Base-by-base conservation (phyloP, 2,797 vertebrate species). In the Helicolenus hilgendorfi region DNA sequence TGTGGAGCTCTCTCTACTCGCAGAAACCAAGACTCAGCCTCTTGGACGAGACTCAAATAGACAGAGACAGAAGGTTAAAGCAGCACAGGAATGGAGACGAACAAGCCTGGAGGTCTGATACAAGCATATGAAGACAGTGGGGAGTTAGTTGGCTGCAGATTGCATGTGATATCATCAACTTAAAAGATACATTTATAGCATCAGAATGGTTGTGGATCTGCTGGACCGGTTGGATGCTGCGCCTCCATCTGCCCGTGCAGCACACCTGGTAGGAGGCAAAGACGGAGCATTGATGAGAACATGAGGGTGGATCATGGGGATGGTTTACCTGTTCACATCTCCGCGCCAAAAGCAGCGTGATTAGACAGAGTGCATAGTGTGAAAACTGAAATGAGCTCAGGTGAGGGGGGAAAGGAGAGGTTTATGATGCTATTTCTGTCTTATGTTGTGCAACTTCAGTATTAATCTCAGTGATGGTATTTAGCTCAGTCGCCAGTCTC, bases 161-260 rank as follows among this genome's bases (percentile, higher is more conserved):
- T 7, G 70, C 14, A 3, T 11, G 27, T 71, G 77, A 85, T 59
- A 55, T 15, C 70, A 24, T 78, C 45, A 31, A 27, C 24, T 4
- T 20, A 81, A 2, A 15, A 79, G 56, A 18, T 53, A 68, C 87
- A 93, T 94, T 94, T 92, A 82, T 91, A 91, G 92, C 79, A 72
- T 72, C 62, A 56, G 71, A 65, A 78, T 15, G 31, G 9, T 41
- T 67, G 29, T 26, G 2, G 65, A 58, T 33, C 64, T 41, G 77
- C 79, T 60, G 56, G 73, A 88, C 81, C 53, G 53, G 85, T 26
- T n/a, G 53, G 72, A 73, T 11, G 89, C 91, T 91, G 93, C 1
- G 88, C 67, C 68, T 93, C 96, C 96, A 95, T 96, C 96, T 97
- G 97, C 77, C 90, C 36, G 18, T 49, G 73, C 14, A 22, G 72